A percentile compares a stretch with the other conserved stretches of the same genome.
Evolutionary conservation across 2,888 invertebrate genomes (phyloP).

Genomic region (Xestia xanthographa): DNA sequence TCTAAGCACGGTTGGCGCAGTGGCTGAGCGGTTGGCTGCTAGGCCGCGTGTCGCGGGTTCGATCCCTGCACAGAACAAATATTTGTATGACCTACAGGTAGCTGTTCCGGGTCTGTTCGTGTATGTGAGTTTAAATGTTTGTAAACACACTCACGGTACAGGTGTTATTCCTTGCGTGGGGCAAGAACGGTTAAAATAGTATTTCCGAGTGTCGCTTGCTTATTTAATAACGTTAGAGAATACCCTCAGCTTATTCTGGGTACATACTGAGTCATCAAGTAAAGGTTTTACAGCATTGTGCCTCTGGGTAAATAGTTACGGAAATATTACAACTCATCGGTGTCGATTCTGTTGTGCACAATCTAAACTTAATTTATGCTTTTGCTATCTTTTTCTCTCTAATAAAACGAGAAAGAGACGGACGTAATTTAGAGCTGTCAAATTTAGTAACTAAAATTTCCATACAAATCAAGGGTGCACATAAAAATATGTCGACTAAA

Average conservation of each 20-base stretch:
- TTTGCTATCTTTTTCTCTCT: no score
- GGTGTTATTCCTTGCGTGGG: neutral
- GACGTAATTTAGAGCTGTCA: no score
- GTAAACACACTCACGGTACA: no score
- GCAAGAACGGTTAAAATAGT: neutral
- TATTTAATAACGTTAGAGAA: constrained; percentile 23
- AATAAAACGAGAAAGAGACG: no score
- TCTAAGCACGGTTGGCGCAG: neutral
- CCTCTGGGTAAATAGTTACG: neutral
- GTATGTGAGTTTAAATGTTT: neutral
- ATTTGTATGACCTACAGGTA: neutral
- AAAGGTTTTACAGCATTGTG: neutral
- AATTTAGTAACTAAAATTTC: no score
- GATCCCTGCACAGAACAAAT: neutral
- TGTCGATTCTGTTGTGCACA: no score
- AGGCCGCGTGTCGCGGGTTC: neutral
- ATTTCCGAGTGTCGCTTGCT: neutral
- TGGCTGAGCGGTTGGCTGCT: neutral
- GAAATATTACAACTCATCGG: no score
- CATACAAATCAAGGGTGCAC: no score
- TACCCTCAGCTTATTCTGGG: constrained; percentile 51
- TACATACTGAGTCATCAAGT: constrained; percentile 24
- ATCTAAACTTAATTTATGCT: no score
- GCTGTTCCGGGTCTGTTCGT: neutral
- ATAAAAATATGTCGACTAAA: no score